Evolutionary conservation across 2,113 vertebrate genomes (phyloP).

Genomic region (Sinocyclocheilus anophthalmus): DNA sequence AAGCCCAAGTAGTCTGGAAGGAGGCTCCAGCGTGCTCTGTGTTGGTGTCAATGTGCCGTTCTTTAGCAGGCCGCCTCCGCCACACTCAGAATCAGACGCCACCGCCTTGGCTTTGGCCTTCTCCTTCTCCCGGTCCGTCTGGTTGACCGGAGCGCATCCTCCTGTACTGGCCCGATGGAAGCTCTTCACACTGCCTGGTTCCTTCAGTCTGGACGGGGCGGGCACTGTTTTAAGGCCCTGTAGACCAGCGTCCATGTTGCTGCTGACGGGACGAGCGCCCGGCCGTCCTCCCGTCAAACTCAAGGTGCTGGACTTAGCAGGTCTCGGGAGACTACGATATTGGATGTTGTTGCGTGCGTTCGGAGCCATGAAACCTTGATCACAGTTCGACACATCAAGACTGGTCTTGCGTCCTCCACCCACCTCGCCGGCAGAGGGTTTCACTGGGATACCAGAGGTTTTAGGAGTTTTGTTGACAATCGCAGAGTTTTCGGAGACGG

Average conservation of each 20-base stretch:
- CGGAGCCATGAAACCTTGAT: conserved; percentile 86
- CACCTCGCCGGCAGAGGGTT: conserved; percentile 77
- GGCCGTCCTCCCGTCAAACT: conserved; percentile 83
- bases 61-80: conserved; percentile 63
- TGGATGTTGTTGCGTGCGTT: conserved; percentile 90
- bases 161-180: conserved; percentile 65
- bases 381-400: conserved; percentile 84
- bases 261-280: conserved; percentile 82
- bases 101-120: conserved; percentile 94
- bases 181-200: conserved; percentile 67
- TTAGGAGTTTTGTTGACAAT: conserved; percentile 85
- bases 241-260: conserved; percentile 84
- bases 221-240: conserved; percentile 79
- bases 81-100: conserved; percentile 84
- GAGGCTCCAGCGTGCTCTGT: conserved; percentile 76
- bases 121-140: conserved; percentile 89
- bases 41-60: conserved; percentile 63
- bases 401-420: conserved; percentile 86
- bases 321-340: conserved; percentile 94
- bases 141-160: conserved; percentile 82
- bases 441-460: conserved; percentile 91
- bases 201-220: conserved; percentile 70
- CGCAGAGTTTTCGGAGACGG: conserved; percentile 69
- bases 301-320: conserved; percentile 91
- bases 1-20: conserved; percentile 79